Base-by-base conservation (phyloP, 2,113 vertebrate genomes). In the mouse (Mus musculus) region DNA sequence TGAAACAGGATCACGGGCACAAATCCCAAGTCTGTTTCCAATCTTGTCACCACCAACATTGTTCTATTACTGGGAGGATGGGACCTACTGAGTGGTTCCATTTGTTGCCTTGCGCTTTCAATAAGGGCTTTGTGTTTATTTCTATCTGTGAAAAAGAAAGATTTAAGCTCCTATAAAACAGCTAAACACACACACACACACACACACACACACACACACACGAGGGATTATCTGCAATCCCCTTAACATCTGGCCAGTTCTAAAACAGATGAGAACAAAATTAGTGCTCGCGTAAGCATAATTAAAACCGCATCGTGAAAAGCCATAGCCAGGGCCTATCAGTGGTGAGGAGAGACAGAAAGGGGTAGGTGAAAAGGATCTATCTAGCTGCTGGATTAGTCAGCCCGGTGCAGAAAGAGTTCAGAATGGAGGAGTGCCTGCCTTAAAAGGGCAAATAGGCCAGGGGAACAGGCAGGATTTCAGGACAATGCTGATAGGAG, bases 91-190 rank as follows among this genome's bases (percentile, higher is more conserved):
- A 89, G 78, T 17, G 13, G 33, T 89, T 96, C 95, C 93, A 93
- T 96, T 97, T 94, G 93, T 95, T 92, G 96, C 81, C 93, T 95
- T 94, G 94, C 94, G 95, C 81, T 95, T 95, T 97, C 94, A 97
- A 56, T 80, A 87, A 92, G 67, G 49, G 77, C 92, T 98, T 97
- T 96, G 88, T 96, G 63, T 93, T 77, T 93, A 73, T 88, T 92
- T 93, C 61, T 75, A 77, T 52, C 89, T 82, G 78, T 89, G 61
- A 96, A 97, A 97, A 96, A 91, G 88, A 93, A 96, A 81, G 91
- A 91, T 59, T 90, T 73, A 87, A 93, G 17, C 52, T 90, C 77
- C 89, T 89, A 88, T 63, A 92, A 93, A 97, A 96, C 39, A 65
- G 39, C 77, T 73, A 88, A 96, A 92, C 82, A 39, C 80, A 59